Evolutionary conservation across 1,140 invertebrate species (phyloP), one percentile per base, ranked within the genome.

Genomic region (Ericerus pela): DNA sequence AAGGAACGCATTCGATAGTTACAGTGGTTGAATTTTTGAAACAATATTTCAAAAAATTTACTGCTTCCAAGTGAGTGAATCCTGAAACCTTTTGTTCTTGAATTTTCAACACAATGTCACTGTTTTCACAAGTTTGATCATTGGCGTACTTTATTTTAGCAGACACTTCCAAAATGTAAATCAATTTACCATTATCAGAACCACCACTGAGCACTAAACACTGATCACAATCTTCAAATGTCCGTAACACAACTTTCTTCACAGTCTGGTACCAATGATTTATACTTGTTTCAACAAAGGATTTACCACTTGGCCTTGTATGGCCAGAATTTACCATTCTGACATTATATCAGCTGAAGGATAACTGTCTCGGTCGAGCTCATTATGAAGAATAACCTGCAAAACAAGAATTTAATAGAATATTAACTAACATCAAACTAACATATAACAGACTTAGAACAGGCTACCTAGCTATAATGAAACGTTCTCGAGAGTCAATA

Each of bases 71-170:
- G 61, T 75, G 69, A 0, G 79, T 81, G 62, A 77, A 79, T 27
- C 79, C 79, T 53, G 77, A 74, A 57, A 81, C 74, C 68, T 76
- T 76, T 63, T 79, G 75, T 31, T 76, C 77, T 65, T 81, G 76
- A 51, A 81, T 71, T 62, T 81, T 78, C 51, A 81, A 60, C 47
- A 81, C 65, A 51, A 81, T 69, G 64, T 79, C 76, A 2, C 72
- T 75, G 53, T 67, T 60, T 43, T 68, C 63, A 38, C 74, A 58
- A 53, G 61, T 61, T 5, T 65, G 64, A 47, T 66, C 64, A 12
- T 65, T 58, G 43, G 74, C 74, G 26, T 47, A 47, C 55, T 65
- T 68, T 53, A 75, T 69, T 61, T 70, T 69, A 53, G 67, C 69
- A 65, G 57, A 61, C 61, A 57, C 66, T 58, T 58, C 64, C 41